phyloP scores from a whole-genome alignment of 2,888 invertebrate genomes.

The Dicyrtomina minuta region DNA sequence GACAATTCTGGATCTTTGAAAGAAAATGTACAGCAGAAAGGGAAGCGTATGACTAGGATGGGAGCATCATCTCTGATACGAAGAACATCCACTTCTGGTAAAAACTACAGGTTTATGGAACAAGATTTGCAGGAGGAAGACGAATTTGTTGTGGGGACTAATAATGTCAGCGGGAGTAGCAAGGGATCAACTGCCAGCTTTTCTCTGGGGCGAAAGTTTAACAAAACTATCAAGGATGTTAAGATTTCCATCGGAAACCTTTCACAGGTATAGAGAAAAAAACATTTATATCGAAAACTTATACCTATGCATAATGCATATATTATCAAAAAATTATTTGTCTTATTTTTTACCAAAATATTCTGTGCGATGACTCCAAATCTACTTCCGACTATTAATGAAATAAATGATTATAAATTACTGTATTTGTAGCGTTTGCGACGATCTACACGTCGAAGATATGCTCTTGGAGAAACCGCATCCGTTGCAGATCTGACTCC shows the following conservation, averaged over 20 bases:
- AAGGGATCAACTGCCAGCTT: slow-evolving; percentile 23
- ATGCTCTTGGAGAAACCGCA: slow-evolving; percentile 53
- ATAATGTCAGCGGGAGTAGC: slow-evolving; percentile 25
- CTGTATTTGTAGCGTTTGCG: slow-evolving; percentile 61
- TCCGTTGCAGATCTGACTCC: slow-evolving; percentile 51
- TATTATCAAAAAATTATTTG: too few relatives aligned
- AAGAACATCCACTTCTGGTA: slow-evolving; percentile 18
- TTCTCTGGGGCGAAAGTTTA: slow-evolving; percentile 41
- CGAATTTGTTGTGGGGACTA: slow-evolving; percentile 16
- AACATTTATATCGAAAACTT: too few relatives aligned
- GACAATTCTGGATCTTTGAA: slow-evolving; percentile 4
- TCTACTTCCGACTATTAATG: too few relatives aligned
- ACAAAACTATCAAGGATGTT: slow-evolving; percentile 51
- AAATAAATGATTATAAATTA: too few relatives aligned
- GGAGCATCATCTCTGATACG: slow-evolving; percentile 29
- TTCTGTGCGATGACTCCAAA: too few relatives aligned
- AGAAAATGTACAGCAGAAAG: slow-evolving; percentile 25
- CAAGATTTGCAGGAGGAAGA: slow-evolving; percentile 25
- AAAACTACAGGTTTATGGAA: slow-evolving; percentile 25
- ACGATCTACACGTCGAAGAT: slow-evolving; percentile 61
- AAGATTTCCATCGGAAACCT: slow-evolving; percentile 49
- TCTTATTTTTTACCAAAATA: too few relatives aligned
- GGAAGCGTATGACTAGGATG: slow-evolving; percentile 31
- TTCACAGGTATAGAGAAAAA: slow-evolving; percentile 45
- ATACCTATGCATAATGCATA: slow-evolving; percentile 55